Conservation (phyloP, 2,113 vertebrate species). For the Eulemur rufifrons region DNA sequence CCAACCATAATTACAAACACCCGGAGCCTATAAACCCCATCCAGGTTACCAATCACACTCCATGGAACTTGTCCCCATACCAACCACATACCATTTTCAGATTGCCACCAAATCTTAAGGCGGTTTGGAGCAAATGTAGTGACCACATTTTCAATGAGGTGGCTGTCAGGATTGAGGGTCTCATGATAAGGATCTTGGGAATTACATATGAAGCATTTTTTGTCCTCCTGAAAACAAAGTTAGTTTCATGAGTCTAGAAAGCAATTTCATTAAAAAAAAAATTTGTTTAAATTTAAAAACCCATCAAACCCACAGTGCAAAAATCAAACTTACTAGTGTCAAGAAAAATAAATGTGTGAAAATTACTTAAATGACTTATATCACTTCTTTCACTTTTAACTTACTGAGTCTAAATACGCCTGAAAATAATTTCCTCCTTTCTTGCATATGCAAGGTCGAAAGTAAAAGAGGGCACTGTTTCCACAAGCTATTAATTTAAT, state of each 20-base stretch:
- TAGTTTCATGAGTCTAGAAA: conserved; percentile 56
- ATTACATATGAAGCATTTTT: conserved; percentile 97
- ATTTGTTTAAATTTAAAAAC: conserved; percentile 7
- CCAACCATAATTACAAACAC: conserved; percentile 50
- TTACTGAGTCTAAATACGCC: background rate
- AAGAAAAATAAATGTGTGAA: background rate
- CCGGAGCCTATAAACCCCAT: conserved; percentile 62
- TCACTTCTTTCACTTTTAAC: conserved; percentile 13
- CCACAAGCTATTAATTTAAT: conserved; percentile 70
- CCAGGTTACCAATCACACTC: background rate
- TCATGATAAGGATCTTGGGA: conserved; percentile 87
- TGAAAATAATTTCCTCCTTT: conserved; percentile 44
- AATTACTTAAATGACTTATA: background rate
- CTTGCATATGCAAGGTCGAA: conserved; percentile 66
- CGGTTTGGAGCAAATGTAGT: conserved; percentile 95
- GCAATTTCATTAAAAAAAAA: conserved; percentile 49
- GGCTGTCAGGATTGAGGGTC: conserved; percentile 86
- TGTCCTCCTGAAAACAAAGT: conserved; percentile 93
- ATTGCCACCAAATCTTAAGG: conserved; percentile 99
- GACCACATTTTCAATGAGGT: conserved; percentile 96
- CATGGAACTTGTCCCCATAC: conserved; percentile 49
- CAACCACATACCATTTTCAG: conserved; percentile 92
- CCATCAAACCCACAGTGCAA: background rate
- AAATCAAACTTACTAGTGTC: background rate
- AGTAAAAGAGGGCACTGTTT: conserved; percentile 78